Percentiles rank a stretch among this genome's conserved stretches.
These are phyloP conservation scores for Ginglymostoma cirratum DNA, from an alignment of 2,113 vertebrate species.

Conservation along the genomic window DNA sequence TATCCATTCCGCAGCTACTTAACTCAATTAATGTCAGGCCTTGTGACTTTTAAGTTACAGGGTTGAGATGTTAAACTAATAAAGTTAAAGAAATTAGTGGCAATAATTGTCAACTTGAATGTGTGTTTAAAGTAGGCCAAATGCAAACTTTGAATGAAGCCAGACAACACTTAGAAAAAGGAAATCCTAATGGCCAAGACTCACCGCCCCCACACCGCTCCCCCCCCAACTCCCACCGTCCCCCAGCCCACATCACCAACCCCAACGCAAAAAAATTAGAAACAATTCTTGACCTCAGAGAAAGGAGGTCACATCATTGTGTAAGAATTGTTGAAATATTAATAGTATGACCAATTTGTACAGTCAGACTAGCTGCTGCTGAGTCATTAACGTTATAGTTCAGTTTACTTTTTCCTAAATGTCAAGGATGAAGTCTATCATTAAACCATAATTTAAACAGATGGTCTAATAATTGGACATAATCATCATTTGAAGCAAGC, in stretches of 20 bases:
- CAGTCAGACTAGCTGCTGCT: background rate
- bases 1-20: background rate
- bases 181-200: background rate
- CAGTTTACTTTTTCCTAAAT: background rate
- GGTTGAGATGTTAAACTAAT: constrained; percentile 28
- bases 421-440: background rate
- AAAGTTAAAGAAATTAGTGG: background rate
- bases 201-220: no score
- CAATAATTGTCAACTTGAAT: constrained; percentile 14
- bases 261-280: background rate
- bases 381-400: background rate
- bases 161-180: background rate
- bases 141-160: background rate
- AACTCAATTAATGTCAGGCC: background rate
- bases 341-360: background rate
- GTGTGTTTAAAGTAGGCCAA: constrained; percentile 11
- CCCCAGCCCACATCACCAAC: background rate
- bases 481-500: background rate
- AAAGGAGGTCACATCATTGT: background rate
- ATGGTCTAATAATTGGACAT: background rate
- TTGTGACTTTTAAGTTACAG: constrained; percentile 3
- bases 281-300: background rate
- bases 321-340: background rate
- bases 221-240: no score
- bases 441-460: background rate